These are phyloP conservation scores for Catocala nupta DNA, from an alignment of 2,888 invertebrate genomes.

Conservation along the genomic window DNA sequence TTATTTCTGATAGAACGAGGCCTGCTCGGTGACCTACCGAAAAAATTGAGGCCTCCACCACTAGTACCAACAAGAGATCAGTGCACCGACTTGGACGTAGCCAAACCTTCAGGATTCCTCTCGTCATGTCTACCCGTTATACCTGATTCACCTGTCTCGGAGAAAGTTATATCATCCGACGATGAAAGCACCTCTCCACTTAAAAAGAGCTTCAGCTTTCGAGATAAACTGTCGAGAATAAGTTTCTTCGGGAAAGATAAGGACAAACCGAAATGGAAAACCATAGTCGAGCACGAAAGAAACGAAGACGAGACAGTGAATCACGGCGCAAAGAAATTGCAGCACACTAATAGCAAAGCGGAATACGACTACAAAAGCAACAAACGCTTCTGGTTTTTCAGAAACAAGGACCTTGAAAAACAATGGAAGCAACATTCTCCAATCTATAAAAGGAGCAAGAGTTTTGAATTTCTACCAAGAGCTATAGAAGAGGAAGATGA, in stretches of 20 bases:
- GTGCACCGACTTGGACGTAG: conserved; percentile 73
- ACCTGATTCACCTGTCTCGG: conserved; percentile 68
- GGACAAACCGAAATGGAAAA: conserved; percentile 70
- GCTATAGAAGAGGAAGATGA: conserved; percentile 69
- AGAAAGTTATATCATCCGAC: conserved; percentile 60
- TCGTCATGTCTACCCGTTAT: conserved; percentile 74
- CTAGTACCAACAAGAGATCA: conserved; percentile 68
- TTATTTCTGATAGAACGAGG: conserved; percentile 78
- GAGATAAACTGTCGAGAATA: conserved; percentile 76
- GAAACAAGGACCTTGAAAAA: conserved; percentile 71
- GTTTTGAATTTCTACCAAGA: conserved; percentile 80
- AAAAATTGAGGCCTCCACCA: conserved; percentile 73
- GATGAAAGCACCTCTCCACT: conserved; percentile 71
- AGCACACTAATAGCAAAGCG: conserved; percentile 47
- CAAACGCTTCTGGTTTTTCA: conserved; percentile 81
- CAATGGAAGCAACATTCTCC: conserved; percentile 60
- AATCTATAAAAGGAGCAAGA: conserved; percentile 78
- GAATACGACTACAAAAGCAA: conserved; percentile 71
- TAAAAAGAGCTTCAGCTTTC: conserved; percentile 81
- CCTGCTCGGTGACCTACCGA: conserved; percentile 76
- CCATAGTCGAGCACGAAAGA: conserved; percentile 65
- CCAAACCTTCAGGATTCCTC: conserved; percentile 79
- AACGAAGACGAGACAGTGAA: conserved; percentile 31
- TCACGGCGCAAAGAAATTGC: conserved; percentile 34
- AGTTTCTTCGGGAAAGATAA: conserved; percentile 74